Base-by-base conservation (phyloP, 2,113 vertebrate species). In the Vulpes vulpes region DNA sequence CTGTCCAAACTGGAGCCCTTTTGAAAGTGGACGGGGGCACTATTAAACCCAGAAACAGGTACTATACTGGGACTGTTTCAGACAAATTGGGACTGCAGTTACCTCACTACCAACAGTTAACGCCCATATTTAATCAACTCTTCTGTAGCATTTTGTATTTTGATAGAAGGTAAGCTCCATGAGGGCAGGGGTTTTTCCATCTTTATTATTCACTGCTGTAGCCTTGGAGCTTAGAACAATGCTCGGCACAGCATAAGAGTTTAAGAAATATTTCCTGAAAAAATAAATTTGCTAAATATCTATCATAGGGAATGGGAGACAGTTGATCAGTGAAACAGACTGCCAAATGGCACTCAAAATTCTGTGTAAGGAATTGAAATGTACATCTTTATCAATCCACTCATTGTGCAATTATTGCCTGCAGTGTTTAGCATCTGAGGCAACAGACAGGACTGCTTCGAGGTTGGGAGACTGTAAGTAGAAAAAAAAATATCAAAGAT, bases 211-310 rank as follows among this genome's bases (percentile, higher is more conserved):
- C 60, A 76, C 32, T 60, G 55, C 11, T 81, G 1, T 53, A 62
- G 30, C 57, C 53, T 69, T 22, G 27, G 79, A 82, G 35, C 49
- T 64, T 90, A 81, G 59, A 81, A 85, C 51, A 94, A 53, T 57
- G 27, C 6, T 27, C 92, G 51, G 55, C 35, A 76, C 2, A 55
- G 59, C 89, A 57, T 0, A 32, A 51, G 59, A 60, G 30, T 91
- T 91, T 23, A 74, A 94, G 43, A 86, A 76, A 20, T 81, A 57
- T 57, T 62, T 92, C 53, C 10, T 92, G 71, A 89, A 94, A 83
- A 65, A 73, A 94, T 78, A 92, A 59, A 92, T 78, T 23, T 83
- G 74, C 35, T 95, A 95, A 89, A 51, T 64, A 91, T 62, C 22
- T 92, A n/a, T 67, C 78, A 12, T 38, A 89, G 59, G 32, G 11